Evolutionary conservation across 2,888 invertebrate genomes (phyloP).

Genomic region (Phania funesta): DNA sequence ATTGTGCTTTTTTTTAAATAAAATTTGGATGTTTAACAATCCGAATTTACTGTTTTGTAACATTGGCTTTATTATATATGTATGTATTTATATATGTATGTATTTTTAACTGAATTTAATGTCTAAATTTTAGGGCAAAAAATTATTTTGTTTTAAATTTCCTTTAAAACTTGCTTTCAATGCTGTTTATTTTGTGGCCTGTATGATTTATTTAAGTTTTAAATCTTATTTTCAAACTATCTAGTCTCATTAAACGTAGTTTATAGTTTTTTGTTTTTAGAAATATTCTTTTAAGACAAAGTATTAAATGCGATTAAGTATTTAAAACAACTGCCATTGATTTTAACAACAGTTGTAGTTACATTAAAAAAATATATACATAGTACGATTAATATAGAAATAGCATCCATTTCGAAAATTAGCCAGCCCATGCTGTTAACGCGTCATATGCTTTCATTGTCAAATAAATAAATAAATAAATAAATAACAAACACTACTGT

Average conservation of each 20-base stretch:
- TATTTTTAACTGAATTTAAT: not conserved
- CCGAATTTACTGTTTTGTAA: no score
- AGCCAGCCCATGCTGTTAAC: conserved; percentile 8
- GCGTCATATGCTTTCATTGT: conserved; percentile 33
- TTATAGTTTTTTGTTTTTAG: not conserved
- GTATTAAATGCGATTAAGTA: no score
- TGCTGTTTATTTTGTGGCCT: not conserved
- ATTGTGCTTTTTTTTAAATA: no score
- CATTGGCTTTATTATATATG: conserved; percentile 42
- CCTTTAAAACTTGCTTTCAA: not conserved
- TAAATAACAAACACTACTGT: no score
- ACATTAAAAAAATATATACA: not conserved
- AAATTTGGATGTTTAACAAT: no score
- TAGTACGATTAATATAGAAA: not conserved
- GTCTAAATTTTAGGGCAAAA: conserved; percentile 55
- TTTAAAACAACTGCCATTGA: no score
- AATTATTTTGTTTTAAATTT: conserved; percentile 58
- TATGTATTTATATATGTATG: no score
- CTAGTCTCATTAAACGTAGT: not conserved
- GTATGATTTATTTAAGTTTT: not conserved
- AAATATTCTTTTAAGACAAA: no score
- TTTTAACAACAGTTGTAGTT: no score
- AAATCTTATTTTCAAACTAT: not conserved
- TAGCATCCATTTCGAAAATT: not conserved
- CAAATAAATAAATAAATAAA: conserved; percentile 43